Conservation (phyloP, 2,888 invertebrate species). For the Schizaphis graminum region DNA sequence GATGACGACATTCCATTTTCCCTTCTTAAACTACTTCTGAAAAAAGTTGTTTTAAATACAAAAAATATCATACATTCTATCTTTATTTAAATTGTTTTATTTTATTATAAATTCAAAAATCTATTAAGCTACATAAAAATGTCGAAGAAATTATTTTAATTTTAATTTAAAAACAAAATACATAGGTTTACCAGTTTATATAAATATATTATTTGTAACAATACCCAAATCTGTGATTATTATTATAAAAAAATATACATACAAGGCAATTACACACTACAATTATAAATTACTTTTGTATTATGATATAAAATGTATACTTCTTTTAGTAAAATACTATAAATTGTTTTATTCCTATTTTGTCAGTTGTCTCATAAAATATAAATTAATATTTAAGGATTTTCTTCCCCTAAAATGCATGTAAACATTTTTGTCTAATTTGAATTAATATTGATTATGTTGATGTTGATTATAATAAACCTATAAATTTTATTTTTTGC, state of each 20-base stretch:
- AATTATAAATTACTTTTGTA: neutral
- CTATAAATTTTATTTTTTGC: neutral
- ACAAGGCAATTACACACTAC: no score
- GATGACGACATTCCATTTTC: slow-evolving; percentile 38
- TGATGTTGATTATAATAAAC: neutral
- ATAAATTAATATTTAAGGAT: neutral
- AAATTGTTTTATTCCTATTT: neutral
- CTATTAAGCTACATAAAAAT: neutral
- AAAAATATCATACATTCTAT: slow-evolving; percentile 26
- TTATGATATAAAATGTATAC: neutral
- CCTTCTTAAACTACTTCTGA: slow-evolving; percentile 13
- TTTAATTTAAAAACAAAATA: neutral
- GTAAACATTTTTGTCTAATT: neutral
- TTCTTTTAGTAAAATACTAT: neutral
- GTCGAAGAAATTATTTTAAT: neutral
- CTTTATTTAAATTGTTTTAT: neutral
- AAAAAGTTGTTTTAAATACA: slow-evolving; percentile 42
- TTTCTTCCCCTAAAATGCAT: neutral
- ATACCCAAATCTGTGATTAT: neutral
- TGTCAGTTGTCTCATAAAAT: neutral
- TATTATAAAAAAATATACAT: neutral
- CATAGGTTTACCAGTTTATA: neutral
- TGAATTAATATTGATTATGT: neutral
- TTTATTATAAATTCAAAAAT: neutral
- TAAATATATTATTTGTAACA: neutral